Evolutionary conservation across 2,797 vertebrate species (phyloP).

Genomic region (Semaprochilodus insignis): DNA sequence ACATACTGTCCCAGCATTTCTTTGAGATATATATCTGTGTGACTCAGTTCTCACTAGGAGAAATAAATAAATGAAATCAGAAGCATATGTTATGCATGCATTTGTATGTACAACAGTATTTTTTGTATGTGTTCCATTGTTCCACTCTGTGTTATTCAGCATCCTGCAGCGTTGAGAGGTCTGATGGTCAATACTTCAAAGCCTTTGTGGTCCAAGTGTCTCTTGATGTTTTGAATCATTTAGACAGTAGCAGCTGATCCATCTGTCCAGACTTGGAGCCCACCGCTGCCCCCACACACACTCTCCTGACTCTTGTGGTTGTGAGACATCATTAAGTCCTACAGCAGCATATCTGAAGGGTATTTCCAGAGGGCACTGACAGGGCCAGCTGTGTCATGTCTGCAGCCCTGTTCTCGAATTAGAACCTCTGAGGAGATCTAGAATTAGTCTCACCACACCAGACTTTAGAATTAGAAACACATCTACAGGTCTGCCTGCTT

Average conservation of each 20-base stretch:
- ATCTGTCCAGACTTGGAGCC: constrained; percentile 39
- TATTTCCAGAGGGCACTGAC: constrained; percentile 37
- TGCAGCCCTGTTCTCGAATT: constrained; percentile 58
- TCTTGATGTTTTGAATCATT: constrained; percentile 26
- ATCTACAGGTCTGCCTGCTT: neutral
- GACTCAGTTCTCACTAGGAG: neutral
- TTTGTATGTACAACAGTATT: neutral
- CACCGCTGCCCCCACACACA: constrained; percentile 45
- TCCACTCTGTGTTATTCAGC: constrained; percentile 2
- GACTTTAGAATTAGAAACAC: constrained; percentile 1
- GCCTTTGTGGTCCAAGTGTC: constrained; percentile 32
- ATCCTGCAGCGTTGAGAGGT: neutral
- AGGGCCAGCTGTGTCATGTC: constrained; percentile 47
- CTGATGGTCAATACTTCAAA: constrained; percentile 20
- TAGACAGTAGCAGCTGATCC: constrained; percentile 28
- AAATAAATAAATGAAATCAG: neutral
- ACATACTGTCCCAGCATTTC: too few relatives aligned
- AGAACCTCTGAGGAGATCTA: constrained; percentile 55
- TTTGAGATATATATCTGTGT: neutral
- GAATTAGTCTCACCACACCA: constrained; percentile 20
- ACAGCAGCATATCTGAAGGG: constrained; percentile 39
- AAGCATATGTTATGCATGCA: neutral
- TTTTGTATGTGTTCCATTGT: neutral
- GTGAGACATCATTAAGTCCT: constrained; percentile 64
- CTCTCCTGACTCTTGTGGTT: constrained; percentile 30